These are phyloP conservation scores for Zoanthus gigantus DNA, from an alignment of 92 coral and sea anemone species.

Conservation along the genomic window DNA sequence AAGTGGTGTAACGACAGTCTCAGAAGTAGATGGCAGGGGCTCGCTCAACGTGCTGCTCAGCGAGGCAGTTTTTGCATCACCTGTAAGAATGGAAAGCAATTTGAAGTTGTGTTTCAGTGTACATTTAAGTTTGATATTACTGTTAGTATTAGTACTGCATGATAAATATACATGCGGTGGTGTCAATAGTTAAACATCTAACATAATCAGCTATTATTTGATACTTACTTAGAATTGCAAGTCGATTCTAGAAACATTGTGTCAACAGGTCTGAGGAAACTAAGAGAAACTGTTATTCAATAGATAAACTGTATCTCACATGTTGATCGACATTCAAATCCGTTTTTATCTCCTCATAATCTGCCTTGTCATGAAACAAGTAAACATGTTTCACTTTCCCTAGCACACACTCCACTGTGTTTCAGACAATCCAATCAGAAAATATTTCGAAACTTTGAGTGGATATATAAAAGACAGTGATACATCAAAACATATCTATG, in stretches of 20 bases:
- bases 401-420: neutral
- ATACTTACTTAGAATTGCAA: neutral
- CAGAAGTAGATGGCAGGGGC: slow-evolving; percentile 20
- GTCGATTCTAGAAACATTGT: neutral
- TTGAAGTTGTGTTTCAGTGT: too few species aligned
- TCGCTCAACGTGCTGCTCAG: slow-evolving; percentile 28
- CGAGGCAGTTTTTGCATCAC: slow-evolving; percentile 13
- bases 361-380: neutral
- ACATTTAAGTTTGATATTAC: too few species aligned
- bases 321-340: neutral
- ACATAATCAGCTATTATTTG: neutral
- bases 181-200: neutral
- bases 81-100: slow-evolving; percentile 19
- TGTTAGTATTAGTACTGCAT: too few species aligned
- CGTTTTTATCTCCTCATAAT: neutral
- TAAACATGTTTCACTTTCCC: neutral
- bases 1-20: slow-evolving; percentile 16
- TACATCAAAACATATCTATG: too few species aligned
- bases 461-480: too few species aligned
- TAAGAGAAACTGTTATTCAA: neutral
- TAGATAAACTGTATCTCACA: neutral
- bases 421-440: neutral
- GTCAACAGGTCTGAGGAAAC: neutral
- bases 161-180: too few species aligned
- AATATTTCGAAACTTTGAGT: too few species aligned